These are phyloP conservation scores for Quiscalus mexicanus DNA, from an alignment of 2,113 vertebrate species.

Conservation along the genomic window DNA sequence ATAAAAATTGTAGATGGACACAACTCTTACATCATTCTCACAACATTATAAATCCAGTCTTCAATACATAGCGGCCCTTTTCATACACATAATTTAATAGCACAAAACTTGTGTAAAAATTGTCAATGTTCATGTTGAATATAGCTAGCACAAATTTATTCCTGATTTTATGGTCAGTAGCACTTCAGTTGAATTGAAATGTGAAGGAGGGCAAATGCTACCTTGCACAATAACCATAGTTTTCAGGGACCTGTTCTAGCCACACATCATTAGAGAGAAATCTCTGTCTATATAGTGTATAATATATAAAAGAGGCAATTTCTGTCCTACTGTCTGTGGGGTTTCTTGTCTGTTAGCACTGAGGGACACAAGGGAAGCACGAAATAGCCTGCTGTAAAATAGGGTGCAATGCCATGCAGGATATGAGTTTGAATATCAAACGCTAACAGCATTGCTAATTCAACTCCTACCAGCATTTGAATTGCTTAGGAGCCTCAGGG, in stretches of 20 bases:
- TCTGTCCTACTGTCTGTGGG: background rate
- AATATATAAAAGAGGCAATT: background rate
- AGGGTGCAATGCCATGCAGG: background rate
- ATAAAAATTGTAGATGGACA: background rate
- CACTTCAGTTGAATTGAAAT: background rate
- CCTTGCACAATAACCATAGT: background rate
- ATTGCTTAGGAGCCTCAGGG: background rate
- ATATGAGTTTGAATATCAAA: background rate
- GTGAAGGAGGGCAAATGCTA: background rate
- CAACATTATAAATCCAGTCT: background rate
- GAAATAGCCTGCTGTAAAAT: background rate
- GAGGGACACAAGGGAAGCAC: background rate
- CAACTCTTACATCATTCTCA: background rate
- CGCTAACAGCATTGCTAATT: background rate
- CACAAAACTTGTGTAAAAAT: background rate
- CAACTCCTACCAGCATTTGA: background rate
- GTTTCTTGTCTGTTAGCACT: background rate
- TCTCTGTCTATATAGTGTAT: background rate
- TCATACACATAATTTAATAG: background rate
- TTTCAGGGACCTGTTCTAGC: background rate
- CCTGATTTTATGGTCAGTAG: background rate
- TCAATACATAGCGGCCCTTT: background rate
- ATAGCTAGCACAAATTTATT: background rate
- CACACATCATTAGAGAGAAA: background rate
- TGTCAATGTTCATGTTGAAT: background rate